These are phyloP conservation scores for Oreochromis grahami DNA, from an alignment of 2,797 vertebrate genomes.

Conservation along the genomic window DNA sequence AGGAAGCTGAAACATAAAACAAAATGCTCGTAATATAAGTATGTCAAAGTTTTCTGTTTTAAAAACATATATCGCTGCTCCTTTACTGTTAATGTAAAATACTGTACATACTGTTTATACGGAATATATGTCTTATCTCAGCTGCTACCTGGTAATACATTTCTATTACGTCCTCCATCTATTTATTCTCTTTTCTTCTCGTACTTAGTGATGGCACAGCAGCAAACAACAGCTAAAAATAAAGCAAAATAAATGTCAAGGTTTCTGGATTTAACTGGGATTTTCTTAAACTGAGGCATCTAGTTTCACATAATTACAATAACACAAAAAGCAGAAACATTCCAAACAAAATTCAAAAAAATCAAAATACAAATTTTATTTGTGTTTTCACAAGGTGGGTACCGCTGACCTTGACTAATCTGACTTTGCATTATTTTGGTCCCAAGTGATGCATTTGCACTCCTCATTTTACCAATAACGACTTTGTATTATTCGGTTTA, in stretches of 20 bases:
- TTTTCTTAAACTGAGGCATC: neutral
- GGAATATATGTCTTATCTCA: neutral
- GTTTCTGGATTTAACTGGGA: neutral
- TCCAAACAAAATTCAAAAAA: neutral
- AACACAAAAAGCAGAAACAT: neutral
- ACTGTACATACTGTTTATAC: neutral
- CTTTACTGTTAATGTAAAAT: neutral
- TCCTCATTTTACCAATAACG: neutral
- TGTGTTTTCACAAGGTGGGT: neutral
- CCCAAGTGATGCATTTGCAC: conserved; percentile 3
- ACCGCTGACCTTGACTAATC: neutral
- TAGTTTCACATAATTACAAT: neutral
- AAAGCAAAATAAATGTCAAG: conserved; percentile 7
- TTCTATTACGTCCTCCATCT: neutral
- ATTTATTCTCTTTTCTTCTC: neutral
- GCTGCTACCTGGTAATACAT: neutral
- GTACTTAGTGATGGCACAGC: neutral
- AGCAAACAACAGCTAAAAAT: neutral
- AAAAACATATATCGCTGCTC: neutral
- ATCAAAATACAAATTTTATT: neutral
- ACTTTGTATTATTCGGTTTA: neutral
- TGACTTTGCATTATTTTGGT: neutral
- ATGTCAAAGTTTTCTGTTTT: neutral
- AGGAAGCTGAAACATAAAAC: conserved; percentile 21
- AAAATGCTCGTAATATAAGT: neutral